Base-by-base conservation (phyloP, 2,888 invertebrate species). In the Troides oblongomaculatus region DNA sequence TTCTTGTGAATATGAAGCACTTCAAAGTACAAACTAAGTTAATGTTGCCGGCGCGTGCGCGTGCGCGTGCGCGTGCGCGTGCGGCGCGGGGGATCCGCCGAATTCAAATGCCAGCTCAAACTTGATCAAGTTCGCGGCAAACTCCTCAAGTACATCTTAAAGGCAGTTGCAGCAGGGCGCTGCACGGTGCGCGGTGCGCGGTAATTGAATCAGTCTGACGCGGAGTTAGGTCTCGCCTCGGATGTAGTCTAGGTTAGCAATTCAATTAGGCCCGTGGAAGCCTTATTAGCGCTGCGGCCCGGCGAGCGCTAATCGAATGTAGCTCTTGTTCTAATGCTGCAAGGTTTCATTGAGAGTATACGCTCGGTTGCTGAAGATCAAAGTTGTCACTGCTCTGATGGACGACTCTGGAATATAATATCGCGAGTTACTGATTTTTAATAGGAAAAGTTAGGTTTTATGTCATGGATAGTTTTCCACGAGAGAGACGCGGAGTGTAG, bases 221-320 rank as follows among this genome's bases (percentile, higher is more conserved):
- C 43, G 63, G 8, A 70, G 62, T 67, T 66, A 60, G 64, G 50
- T 66, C 70, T 58, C 62, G 23, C 14, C 68, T 25, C 50, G 59
- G 57, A 39, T 62, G 58, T 56, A 62, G 70, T 39, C 70, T 66
- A 64, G 63, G 70, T 62, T 63, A 66, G 70, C 62, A 73, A 73
- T 71, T 69, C 69, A 68, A 73, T 73, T 73, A 73, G 50, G 62
- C 18, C 62, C 58, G 64, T 39, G 66, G 72, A 71, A 71, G 71
- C 68, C 73, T 64, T 63, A 66, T 70, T 64, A 70, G 60, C 62
- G 63, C 68, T 61, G 36, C 50, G 53, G 61, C 64, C 65, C 36
- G 46, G 3, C 39, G 39, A 21, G 59, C 36, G 59, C 62, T 64
- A 69, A 62, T 62, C 23, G 50, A 62, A 62, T 65, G 62, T 58